A percentile compares a stretch with the other conserved stretches of the same genome.
Conservation (phyloP, 2,113 vertebrate species). For the Sphaerodactylus townsendi region DNA sequence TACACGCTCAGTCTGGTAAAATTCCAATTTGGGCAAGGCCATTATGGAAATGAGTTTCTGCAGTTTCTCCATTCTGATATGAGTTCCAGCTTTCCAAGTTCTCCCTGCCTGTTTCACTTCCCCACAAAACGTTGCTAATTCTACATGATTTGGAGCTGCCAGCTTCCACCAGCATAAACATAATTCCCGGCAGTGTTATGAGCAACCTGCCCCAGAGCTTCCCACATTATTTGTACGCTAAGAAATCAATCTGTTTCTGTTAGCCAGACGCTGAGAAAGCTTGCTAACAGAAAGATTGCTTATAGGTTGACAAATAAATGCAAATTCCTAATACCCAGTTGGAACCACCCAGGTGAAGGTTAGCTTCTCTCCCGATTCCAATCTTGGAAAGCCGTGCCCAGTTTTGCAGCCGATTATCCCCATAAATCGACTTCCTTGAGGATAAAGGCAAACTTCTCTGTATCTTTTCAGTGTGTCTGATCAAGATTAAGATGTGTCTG, state of each 20-base stretch:
- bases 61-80: not conserved
- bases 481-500: not conserved
- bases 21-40: not conserved
- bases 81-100: fast-evolving
- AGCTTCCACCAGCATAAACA: not conserved
- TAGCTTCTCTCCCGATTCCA: not conserved
- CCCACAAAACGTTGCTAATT: not conserved
- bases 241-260: slow-evolving; percentile 15
- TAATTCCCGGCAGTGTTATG: not conserved
- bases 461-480: not conserved
- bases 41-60: not conserved
- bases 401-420: not conserved
- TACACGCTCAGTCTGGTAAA: not conserved
- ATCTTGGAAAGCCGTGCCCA: not conserved
- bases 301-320: not conserved
- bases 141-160: not conserved
- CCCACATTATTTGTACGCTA: not conserved
- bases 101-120: fast-evolving
- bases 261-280: not conserved
- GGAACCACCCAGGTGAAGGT: not conserved
- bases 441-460: not conserved
- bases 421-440: not conserved
- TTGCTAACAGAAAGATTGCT: not conserved
- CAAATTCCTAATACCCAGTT: not conserved
- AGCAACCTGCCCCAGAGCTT: not conserved